These are phyloP conservation scores for Tetranychus urticae DNA, from an alignment of 1,140 invertebrate species.

Conservation along the genomic window DNA sequence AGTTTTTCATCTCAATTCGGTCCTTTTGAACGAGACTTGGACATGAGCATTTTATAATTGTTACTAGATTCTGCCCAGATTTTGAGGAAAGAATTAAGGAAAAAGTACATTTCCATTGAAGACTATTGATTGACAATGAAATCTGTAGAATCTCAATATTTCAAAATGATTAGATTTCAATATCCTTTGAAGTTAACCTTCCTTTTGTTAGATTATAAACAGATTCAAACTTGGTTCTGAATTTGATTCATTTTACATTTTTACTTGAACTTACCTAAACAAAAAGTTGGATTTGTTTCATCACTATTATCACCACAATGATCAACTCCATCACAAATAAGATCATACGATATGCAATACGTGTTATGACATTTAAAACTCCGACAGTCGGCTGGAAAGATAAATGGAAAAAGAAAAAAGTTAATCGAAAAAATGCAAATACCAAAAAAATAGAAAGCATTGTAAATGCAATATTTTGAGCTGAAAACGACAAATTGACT, in stretches of 20 bases:
- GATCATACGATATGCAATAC: slow-evolving; percentile 65
- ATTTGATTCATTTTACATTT: not conserved
- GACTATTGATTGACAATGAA: not conserved
- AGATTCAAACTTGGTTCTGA: slow-evolving; percentile 1
- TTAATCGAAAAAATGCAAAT: not conserved
- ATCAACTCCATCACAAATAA: slow-evolving; percentile 66
- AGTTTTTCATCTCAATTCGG: too few species aligned
- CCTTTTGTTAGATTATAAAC: too few species aligned
- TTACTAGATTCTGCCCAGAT: too few species aligned
- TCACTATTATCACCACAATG: slow-evolving; percentile 80
- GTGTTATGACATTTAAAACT: slow-evolving; percentile 53
- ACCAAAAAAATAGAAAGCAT: too few species aligned
- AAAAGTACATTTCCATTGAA: not conserved
- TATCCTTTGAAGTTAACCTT: too few species aligned
- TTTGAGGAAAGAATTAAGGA: too few species aligned
- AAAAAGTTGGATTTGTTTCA: slow-evolving; percentile 44
- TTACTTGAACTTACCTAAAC: slow-evolving; percentile 40
- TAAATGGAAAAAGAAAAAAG: not conserved
- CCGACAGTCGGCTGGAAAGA: slow-evolving; percentile 39
- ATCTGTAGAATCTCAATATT: too few species aligned
- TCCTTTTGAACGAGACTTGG: too few species aligned
- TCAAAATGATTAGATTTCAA: too few species aligned
- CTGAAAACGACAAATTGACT: too few species aligned
- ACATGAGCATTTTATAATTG: too few species aligned
- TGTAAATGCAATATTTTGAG: too few species aligned